Conservation (phyloP, 2,888 invertebrate genomes). For the Thera britannica region DNA sequence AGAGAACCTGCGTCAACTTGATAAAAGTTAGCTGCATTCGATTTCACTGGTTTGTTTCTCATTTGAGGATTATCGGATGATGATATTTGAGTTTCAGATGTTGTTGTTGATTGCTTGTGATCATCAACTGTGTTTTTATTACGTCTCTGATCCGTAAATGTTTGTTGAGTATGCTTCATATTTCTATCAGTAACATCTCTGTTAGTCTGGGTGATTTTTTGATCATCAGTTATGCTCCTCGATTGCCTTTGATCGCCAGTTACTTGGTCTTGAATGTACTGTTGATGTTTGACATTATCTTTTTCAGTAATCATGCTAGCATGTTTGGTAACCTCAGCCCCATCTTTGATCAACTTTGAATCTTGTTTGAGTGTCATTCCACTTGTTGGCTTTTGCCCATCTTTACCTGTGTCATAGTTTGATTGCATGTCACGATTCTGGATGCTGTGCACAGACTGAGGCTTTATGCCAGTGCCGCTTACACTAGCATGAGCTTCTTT, state of each 20-base stretch:
- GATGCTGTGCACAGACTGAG: slow-evolving; percentile 82
- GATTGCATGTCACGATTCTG: slow-evolving; percentile 82
- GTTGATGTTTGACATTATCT: slow-evolving; percentile 69
- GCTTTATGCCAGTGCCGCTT: slow-evolving; percentile 84
- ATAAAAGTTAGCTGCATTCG: slow-evolving; percentile 49
- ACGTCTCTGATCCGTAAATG: slow-evolving; percentile 37
- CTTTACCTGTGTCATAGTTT: slow-evolving; percentile 83
- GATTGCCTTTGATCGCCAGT: slow-evolving; percentile 46
- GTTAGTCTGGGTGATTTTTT: slow-evolving; percentile 32
- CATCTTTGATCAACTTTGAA: slow-evolving; percentile 74
- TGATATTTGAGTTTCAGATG: slow-evolving; percentile 36
- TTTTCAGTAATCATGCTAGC: slow-evolving; percentile 71
- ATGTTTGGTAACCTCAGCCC: slow-evolving; percentile 69
- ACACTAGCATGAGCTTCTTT: slow-evolving; percentile 83
- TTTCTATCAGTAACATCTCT: slow-evolving; percentile 38
- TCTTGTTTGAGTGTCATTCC: slow-evolving; percentile 70
- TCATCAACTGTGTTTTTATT: slow-evolving; percentile 44
- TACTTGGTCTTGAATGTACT: slow-evolving; percentile 63
- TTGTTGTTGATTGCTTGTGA: slow-evolving; percentile 40
- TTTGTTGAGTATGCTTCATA: slow-evolving; percentile 36
- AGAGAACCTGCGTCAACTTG: slow-evolving; percentile 61
- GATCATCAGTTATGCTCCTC: slow-evolving; percentile 40
- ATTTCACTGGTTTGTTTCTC: slow-evolving; percentile 46
- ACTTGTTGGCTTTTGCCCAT: slow-evolving; percentile 75
- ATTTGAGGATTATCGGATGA: background rate